phyloP scores from a whole-genome alignment of 2,797 vertebrate genomes.

The Falco peregrinus region DNA sequence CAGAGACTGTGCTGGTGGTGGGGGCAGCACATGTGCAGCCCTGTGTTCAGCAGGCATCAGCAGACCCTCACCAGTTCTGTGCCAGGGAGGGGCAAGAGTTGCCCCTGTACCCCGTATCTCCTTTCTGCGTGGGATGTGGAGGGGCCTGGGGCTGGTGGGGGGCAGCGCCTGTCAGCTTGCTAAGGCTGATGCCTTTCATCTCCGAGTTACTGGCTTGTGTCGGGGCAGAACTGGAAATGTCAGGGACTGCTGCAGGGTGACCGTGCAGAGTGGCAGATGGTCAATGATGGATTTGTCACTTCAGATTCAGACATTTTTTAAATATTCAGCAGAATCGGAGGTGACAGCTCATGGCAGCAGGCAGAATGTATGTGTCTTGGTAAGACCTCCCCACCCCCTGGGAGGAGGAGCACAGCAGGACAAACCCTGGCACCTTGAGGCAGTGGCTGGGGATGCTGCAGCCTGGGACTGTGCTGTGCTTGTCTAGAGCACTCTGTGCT shows the following conservation, averaged over 20 bases:
- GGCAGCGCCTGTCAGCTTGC: conserved; percentile 33
- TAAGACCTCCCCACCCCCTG: conserved; percentile 20
- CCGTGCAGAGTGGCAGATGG: conserved; percentile 69
- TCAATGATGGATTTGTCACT: conserved; percentile 70
- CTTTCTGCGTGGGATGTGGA: neutral
- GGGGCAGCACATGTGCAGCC: fast-evolving
- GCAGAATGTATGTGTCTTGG: neutral
- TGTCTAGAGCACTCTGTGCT: neutral
- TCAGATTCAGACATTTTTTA: conserved; percentile 53
- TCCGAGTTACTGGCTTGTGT: conserved; percentile 40
- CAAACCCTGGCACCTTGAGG: neutral
- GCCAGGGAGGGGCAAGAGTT: neutral
- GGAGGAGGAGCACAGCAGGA: conserved; percentile 23
- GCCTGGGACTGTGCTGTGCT: fast-evolving
- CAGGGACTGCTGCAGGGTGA: conserved; percentile 67
- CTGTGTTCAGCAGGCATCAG: fast-evolving
- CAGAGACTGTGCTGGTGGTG: fast-evolving
- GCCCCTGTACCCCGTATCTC: neutral
- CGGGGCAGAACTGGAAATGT: conserved; percentile 65
- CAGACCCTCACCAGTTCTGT: neutral
- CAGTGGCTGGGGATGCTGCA: neutral
- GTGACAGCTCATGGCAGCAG: conserved; percentile 64
- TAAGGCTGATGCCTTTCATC: conserved; percentile 44
- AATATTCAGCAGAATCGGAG: conserved; percentile 64
- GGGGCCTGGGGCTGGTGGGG: neutral